phyloP scores from a whole-genome alignment of 2,888 invertebrate species.

The Zelleria hepariella region DNA sequence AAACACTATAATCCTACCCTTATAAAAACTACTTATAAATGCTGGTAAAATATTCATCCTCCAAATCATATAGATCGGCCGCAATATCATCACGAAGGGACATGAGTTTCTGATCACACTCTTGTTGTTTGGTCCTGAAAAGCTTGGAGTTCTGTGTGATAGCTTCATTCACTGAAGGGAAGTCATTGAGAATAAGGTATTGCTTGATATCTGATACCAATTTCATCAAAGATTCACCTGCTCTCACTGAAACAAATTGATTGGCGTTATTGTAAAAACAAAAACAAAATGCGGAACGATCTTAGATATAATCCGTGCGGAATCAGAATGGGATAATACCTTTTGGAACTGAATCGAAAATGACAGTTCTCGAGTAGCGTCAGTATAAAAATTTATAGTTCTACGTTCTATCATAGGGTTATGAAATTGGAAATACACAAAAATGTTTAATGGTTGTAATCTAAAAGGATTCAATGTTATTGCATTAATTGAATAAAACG shows the following conservation, averaged over 20 bases:
- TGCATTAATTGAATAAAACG: too few species aligned
- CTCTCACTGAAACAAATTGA: slow-evolving; percentile 78
- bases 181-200: slow-evolving; percentile 97
- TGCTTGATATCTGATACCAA: slow-evolving; percentile 98
- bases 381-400: too few species aligned
- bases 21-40: slow-evolving; percentile 75
- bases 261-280: background rate
- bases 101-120: slow-evolving; percentile 94
- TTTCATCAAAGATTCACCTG: slow-evolving; percentile 97
- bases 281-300: too few species aligned
- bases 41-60: slow-evolving; percentile 93
- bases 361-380: too few species aligned
- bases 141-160: slow-evolving; percentile 94
- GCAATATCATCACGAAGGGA: slow-evolving; percentile 95
- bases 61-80: slow-evolving; percentile 90
- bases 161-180: slow-evolving; percentile 97
- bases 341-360: too few species aligned
- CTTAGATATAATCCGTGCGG: too few species aligned
- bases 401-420: too few species aligned
- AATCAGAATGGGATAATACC: too few species aligned
- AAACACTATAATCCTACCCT: too few species aligned
- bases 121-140: slow-evolving; percentile 90
- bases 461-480: too few species aligned
- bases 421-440: too few species aligned
- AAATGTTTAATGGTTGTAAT: too few species aligned